Percentiles rank a stretch among this genome's conserved stretches.
These are phyloP conservation scores for Trypoxylon attenuatum DNA, from an alignment of 2,888 invertebrate genomes.

Conservation along the genomic window DNA sequence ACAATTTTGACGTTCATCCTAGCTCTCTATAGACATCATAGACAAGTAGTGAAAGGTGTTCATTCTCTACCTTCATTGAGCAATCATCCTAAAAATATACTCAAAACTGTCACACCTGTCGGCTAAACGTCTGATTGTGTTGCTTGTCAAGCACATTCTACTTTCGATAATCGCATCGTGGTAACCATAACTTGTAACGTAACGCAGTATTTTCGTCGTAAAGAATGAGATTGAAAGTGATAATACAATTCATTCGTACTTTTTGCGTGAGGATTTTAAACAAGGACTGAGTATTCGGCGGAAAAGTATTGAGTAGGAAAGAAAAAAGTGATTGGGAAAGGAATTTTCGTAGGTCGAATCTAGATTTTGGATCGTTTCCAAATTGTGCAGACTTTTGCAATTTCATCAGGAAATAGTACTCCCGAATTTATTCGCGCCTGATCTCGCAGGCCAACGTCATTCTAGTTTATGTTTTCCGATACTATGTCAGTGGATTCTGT, in stretches of 20 bases:
- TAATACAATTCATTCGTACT: too few species aligned
- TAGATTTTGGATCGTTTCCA: slow-evolving; percentile 46
- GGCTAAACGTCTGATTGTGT: background rate
- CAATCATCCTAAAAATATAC: background rate
- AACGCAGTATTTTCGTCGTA: too few species aligned
- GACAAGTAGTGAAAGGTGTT: too few species aligned
- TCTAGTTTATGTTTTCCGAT: slow-evolving; percentile 9
- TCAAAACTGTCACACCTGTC: slow-evolving; percentile 24
- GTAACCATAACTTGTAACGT: background rate
- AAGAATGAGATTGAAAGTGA: too few species aligned
- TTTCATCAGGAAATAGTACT: slow-evolving; percentile 33
- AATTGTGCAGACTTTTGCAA: slow-evolving; percentile 31
- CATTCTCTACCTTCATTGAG: background rate
- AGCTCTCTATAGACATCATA: too few species aligned
- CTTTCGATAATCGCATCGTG: background rate
- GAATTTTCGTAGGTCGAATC: slow-evolving; percentile 24
- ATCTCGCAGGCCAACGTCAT: background rate
- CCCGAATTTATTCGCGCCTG: slow-evolving; percentile 4
- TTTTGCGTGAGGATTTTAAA: too few species aligned
- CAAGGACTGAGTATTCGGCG: background rate
- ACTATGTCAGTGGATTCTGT: background rate
- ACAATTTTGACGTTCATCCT: too few species aligned
- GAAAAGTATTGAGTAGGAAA: slow-evolving; percentile 18
- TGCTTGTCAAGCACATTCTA: background rate
- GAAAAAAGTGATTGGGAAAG: slow-evolving; percentile 29